These are phyloP conservation scores for Platynereis dumerilii DNA, from an alignment of 2,888 invertebrate genomes.

Conservation along the genomic window DNA sequence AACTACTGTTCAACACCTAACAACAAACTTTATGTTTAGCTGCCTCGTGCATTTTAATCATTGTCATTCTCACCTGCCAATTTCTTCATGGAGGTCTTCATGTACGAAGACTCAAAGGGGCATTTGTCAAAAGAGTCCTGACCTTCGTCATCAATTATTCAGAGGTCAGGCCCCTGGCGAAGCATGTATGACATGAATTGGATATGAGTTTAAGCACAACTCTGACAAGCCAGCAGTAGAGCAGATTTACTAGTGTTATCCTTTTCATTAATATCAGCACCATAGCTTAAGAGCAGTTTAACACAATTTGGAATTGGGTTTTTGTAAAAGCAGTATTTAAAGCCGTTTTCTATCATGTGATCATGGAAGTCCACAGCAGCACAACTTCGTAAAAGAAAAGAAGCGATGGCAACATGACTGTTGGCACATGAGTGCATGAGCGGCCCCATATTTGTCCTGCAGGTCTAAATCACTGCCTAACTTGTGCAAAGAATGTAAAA, in stretches of 20 bases:
- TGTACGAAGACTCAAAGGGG: constrained; percentile 35
- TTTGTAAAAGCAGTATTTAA: constrained; percentile 40
- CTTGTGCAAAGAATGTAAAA: constrained; percentile 11
- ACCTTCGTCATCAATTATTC: constrained; percentile 39
- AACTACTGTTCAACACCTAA: no score
- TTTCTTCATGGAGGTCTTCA: constrained; percentile 37
- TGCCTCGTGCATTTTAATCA: no score
- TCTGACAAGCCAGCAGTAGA: constrained; percentile 38
- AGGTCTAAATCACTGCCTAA: constrained; percentile 21
- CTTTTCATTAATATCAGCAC: constrained; percentile 30
- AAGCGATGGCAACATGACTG: constrained; percentile 27
- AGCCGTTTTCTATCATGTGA: constrained; percentile 27
- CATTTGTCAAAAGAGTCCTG: constrained; percentile 41
- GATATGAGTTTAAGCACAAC: constrained; percentile 35
- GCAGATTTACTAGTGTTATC: constrained; percentile 35
- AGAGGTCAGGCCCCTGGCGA: constrained; percentile 39
- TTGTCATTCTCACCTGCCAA: constrained; percentile 33
- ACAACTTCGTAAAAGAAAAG: constrained; percentile 26
- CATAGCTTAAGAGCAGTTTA: constrained; percentile 34
- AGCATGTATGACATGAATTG: constrained; percentile 37
- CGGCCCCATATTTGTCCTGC: constrained; percentile 29
- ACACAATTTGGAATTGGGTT: constrained; percentile 36
- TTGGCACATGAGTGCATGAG: constrained; percentile 36
- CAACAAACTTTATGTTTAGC: no score
- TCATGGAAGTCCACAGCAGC: constrained; percentile 32